Evolutionary conservation across 2,797 vertebrate genomes (phyloP), one percentile per base, ranked within the genome.

Genomic region (Acrossocheilus fasciatus): DNA sequence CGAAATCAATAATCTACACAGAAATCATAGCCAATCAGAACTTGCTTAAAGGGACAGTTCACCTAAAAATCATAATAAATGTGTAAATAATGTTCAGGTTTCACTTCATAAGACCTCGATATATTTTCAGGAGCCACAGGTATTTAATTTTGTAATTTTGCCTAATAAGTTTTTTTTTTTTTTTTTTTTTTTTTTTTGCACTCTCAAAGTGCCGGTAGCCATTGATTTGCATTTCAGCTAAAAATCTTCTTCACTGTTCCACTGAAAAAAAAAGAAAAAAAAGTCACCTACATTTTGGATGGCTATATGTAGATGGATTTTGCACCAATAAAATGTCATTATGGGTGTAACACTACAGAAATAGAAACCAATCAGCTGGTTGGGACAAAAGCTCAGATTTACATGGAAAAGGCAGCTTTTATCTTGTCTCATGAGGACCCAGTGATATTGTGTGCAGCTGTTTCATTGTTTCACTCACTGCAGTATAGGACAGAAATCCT

Each of bases 401-500:
- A 20, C 39, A 68, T 34, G 9, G 41, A 50, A 79, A 45, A 64
- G 6, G 23, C 17, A 20, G 43, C 26, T 47, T 68, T 34, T 50
- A 64, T 68, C 59, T 30, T 11, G n/a, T 81, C 41, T 66, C 78
- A 20, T 66, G 20, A 34, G 26, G 5, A 34, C 26, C n/a, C 77
- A 64, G 57, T 73, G 41, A 43, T 45, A 73, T 45, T n/a, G 41
- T 64, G 15, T 81, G 57, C n/a, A 68, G 43, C 59, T 12, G n/a
- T 68, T 68, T 81, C 59, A 30, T 80, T 81, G 78, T 81, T 81
- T 81, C 62, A 20, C 62, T 68, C 41, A 81, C 30, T 81, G 59
- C 41, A 47, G 34, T 45, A 45, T 66, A 12, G 10, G 59, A 50
- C n/a, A 47, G 17, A 81, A 81, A 81, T 66, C 78, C 59, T 81